Base-by-base conservation (phyloP, 2,888 invertebrate species). In the Drosophila nigricruria region DNA sequence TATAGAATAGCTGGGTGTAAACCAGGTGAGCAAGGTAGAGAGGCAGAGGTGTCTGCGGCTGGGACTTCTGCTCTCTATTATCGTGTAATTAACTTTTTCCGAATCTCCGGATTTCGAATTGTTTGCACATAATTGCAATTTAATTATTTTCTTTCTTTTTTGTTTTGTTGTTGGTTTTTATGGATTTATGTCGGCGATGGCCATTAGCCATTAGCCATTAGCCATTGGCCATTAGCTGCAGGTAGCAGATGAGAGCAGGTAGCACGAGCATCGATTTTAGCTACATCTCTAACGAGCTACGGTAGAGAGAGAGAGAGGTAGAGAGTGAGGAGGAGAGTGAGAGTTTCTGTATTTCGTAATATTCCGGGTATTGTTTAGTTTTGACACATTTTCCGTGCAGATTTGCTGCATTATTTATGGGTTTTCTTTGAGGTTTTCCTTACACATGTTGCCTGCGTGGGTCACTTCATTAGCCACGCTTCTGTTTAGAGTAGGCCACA, bases 101-200 rank as follows among this genome's bases (percentile, higher is more conserved):
- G 84, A 88, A 88, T 86, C 87, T 86, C 87, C 87, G 88, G 80
- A 86, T 86, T 86, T 88, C 73, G 84, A 70, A 86, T 86, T 86
- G 86, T 88, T 86, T 87, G 84, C 84, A 84, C 86, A 88, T 88
- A 86, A 86, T 88, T 86, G 86, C 86, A 86, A 88, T 88, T 88
- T 86, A 88, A 86, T 86, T 88, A 86, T 86, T 86, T 86, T 66
- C n/a, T 71, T 79, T 57, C 47, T 61, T 63, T 70, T 69, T 71
- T 16, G 43, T 23, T 23, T 45, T 47, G 23, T 16, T 25, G 42
- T 30, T 42, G 27, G 77, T 82, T 85, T 82, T 79, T 86, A 83
- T 86, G 86, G 83, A 81, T 82, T 80, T 82, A 77, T 86, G 82
- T 81, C 70, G 83, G 83, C 77, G 68, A 73, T 72, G 70, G 66